Evolutionary conservation across 2,113 vertebrate species (phyloP).

Genomic region (Suricata suricatta): DNA sequence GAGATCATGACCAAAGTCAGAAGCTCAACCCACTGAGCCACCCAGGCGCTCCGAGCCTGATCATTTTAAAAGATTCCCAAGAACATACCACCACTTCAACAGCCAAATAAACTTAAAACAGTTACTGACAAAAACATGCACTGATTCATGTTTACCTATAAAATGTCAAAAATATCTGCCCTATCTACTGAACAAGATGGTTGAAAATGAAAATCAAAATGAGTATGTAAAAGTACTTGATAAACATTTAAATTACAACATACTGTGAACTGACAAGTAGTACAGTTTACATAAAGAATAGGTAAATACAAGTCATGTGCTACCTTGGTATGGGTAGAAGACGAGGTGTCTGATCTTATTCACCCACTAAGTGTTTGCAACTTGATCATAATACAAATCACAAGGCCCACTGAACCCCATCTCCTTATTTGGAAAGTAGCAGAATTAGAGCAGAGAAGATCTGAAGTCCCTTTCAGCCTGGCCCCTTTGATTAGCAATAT

Average conservation of each 20-base stretch:
- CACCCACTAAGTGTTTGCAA: not conserved
- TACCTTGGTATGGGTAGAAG: not conserved
- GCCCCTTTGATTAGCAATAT: not conserved
- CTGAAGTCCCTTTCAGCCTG: not conserved
- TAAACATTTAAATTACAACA: not conserved
- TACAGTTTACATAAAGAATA: not conserved
- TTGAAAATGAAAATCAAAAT: slow-evolving; percentile 29
- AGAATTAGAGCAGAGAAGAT: not conserved
- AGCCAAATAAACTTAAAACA: not conserved
- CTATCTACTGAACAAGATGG: not conserved
- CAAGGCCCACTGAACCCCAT: not conserved
- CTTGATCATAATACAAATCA: not conserved
- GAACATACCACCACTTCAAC: not conserved
- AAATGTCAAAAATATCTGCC: not conserved
- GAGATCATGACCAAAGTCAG: too few relatives aligned
- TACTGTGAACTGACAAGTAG: not conserved
- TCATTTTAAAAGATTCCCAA: not conserved
- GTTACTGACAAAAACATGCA: not conserved
- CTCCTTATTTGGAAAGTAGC: not conserved
- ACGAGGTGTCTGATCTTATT: not conserved
- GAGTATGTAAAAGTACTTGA: not conserved
- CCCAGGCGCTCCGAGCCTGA: not conserved
- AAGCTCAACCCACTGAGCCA: too few relatives aligned
- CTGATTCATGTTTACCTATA: not conserved
- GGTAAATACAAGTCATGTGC: not conserved